Percentiles rank a stretch among this genome's conserved stretches.
phyloP scores from a whole-genome alignment of 2,888 invertebrate species.

The Therioaphis trifolii region DNA sequence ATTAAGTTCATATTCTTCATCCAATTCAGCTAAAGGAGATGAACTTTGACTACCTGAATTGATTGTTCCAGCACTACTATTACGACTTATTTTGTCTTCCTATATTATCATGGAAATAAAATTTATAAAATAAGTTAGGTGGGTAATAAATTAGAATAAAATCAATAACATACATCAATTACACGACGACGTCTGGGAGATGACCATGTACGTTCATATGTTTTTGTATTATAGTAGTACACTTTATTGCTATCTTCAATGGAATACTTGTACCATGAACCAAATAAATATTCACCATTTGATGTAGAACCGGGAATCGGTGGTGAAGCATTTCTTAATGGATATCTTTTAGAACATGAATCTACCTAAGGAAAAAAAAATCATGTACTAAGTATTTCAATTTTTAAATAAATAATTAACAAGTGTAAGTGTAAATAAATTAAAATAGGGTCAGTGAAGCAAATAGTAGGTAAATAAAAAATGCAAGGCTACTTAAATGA shows the following conservation, averaged over 20 bases:
- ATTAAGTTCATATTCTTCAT: constrained; percentile 66
- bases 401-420: background rate
- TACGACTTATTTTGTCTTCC: constrained; percentile 51
- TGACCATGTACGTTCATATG: constrained; percentile 67
- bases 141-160: background rate
- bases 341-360: constrained; percentile 64
- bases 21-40: constrained; percentile 66
- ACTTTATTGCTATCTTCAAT: constrained; percentile 64
- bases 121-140: background rate
- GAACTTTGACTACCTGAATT: constrained; percentile 64
- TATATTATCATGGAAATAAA: constrained; percentile 15
- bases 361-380: constrained; percentile 64
- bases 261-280: constrained; percentile 66
- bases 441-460: constrained; percentile 21
- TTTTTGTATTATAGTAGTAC: constrained; percentile 66
- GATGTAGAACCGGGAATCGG: constrained; percentile 63
- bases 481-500: constrained; percentile 61
- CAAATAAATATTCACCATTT: constrained; percentile 63
- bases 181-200: constrained; percentile 65
- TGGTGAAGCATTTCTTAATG: constrained; percentile 65
- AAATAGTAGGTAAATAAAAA: constrained; percentile 25
- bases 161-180: constrained; percentile 64
- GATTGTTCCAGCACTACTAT: constrained; percentile 49
- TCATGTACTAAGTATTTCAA: background rate
- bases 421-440: constrained; percentile 17